A percentile compares a stretch with the other conserved stretches of the same genome.
Evolutionary conservation across 2,888 invertebrate species (phyloP).

Genomic region (Alentia gelatinosa): DNA sequence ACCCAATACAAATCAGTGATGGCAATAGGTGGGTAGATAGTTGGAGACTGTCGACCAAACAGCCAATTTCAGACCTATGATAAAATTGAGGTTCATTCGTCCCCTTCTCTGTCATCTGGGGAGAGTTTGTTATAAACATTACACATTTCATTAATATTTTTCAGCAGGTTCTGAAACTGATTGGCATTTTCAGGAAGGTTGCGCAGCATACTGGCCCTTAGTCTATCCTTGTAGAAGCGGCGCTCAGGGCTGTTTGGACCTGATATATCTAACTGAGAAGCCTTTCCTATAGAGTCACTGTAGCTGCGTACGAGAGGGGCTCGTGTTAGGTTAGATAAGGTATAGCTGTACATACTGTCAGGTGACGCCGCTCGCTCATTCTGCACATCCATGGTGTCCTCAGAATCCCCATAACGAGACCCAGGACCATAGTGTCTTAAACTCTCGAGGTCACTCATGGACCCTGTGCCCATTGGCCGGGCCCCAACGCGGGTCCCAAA

Average conservation of each 20-base stretch:
- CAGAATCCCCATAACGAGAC: slow-evolving; percentile 21
- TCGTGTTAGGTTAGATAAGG: slow-evolving; percentile 16
- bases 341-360: slow-evolving; percentile 39
- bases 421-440: slow-evolving; percentile 50
- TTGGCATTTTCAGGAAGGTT: background rate
- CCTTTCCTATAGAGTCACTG: slow-evolving; percentile 45
- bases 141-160: slow-evolving; percentile 42
- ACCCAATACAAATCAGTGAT: background rate
- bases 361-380: slow-evolving; percentile 30
- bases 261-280: background rate
- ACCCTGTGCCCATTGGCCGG: slow-evolving; percentile 15
- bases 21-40: background rate
- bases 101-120: slow-evolving; percentile 31
- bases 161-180: slow-evolving; percentile 47
- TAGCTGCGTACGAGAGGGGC: slow-evolving; percentile 43
- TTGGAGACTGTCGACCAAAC: background rate
- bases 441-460: slow-evolving; percentile 55
- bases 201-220: slow-evolving; percentile 16
- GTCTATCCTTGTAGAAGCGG: slow-evolving; percentile 24
- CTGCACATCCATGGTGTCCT: slow-evolving; percentile 2
- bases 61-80: background rate
- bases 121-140: slow-evolving; percentile 49
- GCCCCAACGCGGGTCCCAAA: background rate
- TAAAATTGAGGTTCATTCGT: background rate
- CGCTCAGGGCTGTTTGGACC: slow-evolving; percentile 24